These are phyloP conservation scores for Prunella strophiata DNA, from an alignment of 2,797 vertebrate genomes.

Conservation along the genomic window DNA sequence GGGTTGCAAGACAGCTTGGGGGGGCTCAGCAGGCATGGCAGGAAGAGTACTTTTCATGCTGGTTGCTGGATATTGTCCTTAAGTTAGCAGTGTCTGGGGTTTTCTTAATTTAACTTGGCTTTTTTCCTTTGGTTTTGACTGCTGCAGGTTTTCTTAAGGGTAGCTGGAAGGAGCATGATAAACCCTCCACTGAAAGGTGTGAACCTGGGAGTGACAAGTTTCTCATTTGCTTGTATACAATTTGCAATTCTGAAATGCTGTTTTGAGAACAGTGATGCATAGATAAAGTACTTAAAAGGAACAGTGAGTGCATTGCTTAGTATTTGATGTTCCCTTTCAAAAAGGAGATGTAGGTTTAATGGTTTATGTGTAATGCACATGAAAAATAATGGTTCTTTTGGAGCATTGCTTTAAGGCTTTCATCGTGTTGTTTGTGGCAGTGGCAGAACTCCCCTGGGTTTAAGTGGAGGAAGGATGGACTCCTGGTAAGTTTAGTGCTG, in stretches of 20 bases:
- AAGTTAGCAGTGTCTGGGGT: neutral
- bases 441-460: neutral
- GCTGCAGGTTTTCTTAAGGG: neutral
- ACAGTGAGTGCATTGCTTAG: neutral
- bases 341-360: conserved; percentile 11
- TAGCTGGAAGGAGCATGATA: neutral
- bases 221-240: conserved; percentile 23
- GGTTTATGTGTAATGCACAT: neutral
- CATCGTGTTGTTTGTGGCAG: neutral
- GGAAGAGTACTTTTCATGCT: neutral
- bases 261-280: neutral
- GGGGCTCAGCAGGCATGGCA: neutral
- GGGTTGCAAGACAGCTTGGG: neutral
- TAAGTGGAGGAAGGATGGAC: neutral
- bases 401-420: neutral
- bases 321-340: conserved; percentile 9
- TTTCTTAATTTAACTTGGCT: neutral
- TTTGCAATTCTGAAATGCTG: conserved; percentile 59
- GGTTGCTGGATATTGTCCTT: neutral
- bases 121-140: neutral
- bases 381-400: neutral
- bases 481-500: neutral
- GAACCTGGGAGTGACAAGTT: conserved; percentile 12
- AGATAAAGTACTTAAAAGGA: conserved; percentile 17
- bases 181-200: neutral